Evolutionary conservation across 2,888 invertebrate species (phyloP).

Genomic region (Bombylius discolor): DNA sequence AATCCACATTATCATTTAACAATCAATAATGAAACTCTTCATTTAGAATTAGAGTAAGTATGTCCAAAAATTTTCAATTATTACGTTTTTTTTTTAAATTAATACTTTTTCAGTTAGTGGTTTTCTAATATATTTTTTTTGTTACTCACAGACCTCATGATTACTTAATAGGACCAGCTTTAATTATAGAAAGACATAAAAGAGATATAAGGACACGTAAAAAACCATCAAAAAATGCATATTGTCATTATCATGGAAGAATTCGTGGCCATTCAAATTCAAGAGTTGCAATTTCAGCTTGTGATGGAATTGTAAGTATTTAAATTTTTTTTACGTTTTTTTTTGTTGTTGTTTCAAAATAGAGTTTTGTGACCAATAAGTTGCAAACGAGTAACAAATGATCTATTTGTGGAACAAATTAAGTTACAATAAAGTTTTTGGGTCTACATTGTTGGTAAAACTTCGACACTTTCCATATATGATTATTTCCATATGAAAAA

Average conservation of each 20-base stretch:
- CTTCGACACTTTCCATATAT: too few relatives aligned
- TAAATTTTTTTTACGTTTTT: background rate
- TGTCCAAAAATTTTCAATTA: too few relatives aligned
- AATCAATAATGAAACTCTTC: conserved; percentile 28
- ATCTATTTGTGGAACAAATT: too few relatives aligned
- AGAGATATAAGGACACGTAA: conserved; percentile 42
- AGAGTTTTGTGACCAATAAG: too few relatives aligned
- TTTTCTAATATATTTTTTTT: background rate
- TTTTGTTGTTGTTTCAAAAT: too few relatives aligned
- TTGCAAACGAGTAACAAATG: too few relatives aligned
- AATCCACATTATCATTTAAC: conserved; percentile 22
- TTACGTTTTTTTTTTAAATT: background rate
- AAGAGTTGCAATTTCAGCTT: conserved; percentile 64
- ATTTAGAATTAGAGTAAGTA: conserved; percentile 34
- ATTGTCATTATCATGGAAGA: conserved; percentile 68
- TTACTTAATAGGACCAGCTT: conserved; percentile 52
- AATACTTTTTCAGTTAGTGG: too few relatives aligned
- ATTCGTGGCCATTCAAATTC: conserved; percentile 57
- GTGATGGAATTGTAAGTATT: conserved; percentile 66
- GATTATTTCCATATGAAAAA: too few relatives aligned
- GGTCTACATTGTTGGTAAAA: too few relatives aligned
- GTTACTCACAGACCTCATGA: conserved; percentile 44
- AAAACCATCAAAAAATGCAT: conserved; percentile 39
- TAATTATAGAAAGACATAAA: conserved; percentile 58
- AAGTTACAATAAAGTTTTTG: too few relatives aligned